These are phyloP conservation scores for Chionoecetes opilio DNA, from an alignment of 1,140 invertebrate species.

Conservation along the genomic window DNA sequence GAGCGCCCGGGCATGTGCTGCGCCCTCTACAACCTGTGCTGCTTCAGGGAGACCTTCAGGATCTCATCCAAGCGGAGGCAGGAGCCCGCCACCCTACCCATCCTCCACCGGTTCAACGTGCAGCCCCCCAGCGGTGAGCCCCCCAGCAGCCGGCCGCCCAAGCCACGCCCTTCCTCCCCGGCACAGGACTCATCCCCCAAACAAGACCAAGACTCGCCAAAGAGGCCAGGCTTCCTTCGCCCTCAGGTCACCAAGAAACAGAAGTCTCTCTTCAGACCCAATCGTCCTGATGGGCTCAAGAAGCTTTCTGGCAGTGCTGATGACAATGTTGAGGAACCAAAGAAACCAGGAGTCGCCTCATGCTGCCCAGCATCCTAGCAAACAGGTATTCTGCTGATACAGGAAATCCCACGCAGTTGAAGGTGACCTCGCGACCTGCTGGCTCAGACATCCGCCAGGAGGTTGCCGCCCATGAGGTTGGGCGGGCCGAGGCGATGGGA, in stretches of 20 bases:
- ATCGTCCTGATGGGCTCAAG: background rate
- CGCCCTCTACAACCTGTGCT: conserved; percentile 73
- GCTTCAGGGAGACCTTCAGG: conserved; percentile 69
- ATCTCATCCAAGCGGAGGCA: conserved; percentile 31
- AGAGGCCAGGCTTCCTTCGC: background rate
- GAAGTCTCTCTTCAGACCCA: background rate
- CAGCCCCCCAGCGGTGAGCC: background rate
- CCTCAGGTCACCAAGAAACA: no score
- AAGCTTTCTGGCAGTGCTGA: background rate
- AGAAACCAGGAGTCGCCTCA: background rate
- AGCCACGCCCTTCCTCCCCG: background rate
- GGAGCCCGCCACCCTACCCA: conserved; percentile 35
- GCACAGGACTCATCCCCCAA: background rate
- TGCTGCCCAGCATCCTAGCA: background rate
- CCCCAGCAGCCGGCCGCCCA: background rate
- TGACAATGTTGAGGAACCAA: background rate
- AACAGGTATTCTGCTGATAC: background rate
- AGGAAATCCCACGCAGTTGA: no score
- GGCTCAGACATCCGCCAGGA: background rate
- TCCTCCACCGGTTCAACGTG: conserved; percentile 64
- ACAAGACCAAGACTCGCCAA: background rate
- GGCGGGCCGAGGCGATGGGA: background rate
- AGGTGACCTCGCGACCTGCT: background rate
- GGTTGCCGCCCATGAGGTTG: background rate
- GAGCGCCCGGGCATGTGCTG: conserved; percentile 75